phyloP scores from a whole-genome alignment of 2,888 invertebrate species.

The Erebia ligea region DNA sequence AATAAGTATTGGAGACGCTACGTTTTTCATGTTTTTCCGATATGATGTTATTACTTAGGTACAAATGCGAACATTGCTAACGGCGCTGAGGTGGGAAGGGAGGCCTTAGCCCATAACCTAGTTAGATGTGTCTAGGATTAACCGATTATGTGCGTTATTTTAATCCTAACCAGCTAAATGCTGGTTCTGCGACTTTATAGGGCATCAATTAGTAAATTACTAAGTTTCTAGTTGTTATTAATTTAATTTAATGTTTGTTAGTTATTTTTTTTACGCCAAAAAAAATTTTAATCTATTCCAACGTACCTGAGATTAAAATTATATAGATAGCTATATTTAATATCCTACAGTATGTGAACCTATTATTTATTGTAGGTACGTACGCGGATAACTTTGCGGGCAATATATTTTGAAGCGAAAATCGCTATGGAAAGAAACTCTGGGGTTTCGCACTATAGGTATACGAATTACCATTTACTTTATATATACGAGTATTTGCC shows the following conservation, averaged over 20 bases:
- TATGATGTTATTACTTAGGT: background rate
- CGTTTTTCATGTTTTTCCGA: background rate
- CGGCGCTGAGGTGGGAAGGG: background rate
- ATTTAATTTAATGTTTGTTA: background rate
- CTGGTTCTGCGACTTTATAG: slow-evolving; percentile 18
- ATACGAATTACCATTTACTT: too few relatives aligned
- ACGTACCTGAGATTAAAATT: too few relatives aligned
- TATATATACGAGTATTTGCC: too few relatives aligned
- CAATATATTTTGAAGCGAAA: too few relatives aligned
- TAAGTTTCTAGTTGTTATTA: slow-evolving; percentile 1
- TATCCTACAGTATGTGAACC: too few relatives aligned
- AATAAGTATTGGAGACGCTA: too few relatives aligned
- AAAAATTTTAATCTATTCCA: too few relatives aligned
- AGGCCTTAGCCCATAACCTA: slow-evolving; percentile 21
- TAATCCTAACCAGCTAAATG: slow-evolving; percentile 20
- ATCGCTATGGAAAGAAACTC: too few relatives aligned
- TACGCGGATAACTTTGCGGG: too few relatives aligned
- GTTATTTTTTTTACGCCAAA: background rate
- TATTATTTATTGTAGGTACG: too few relatives aligned
- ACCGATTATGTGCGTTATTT: slow-evolving; percentile 18
- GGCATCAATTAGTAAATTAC: slow-evolving; percentile 12
- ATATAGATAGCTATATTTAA: too few relatives aligned
- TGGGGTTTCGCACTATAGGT: too few relatives aligned
- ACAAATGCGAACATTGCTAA: background rate
- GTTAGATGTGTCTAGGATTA: slow-evolving; percentile 20